A percentile compares a stretch with the other conserved stretches of the same genome.
Evolutionary conservation across 2,113 vertebrate genomes (phyloP).

Genomic region (Plecturocebus donacophilus): DNA sequence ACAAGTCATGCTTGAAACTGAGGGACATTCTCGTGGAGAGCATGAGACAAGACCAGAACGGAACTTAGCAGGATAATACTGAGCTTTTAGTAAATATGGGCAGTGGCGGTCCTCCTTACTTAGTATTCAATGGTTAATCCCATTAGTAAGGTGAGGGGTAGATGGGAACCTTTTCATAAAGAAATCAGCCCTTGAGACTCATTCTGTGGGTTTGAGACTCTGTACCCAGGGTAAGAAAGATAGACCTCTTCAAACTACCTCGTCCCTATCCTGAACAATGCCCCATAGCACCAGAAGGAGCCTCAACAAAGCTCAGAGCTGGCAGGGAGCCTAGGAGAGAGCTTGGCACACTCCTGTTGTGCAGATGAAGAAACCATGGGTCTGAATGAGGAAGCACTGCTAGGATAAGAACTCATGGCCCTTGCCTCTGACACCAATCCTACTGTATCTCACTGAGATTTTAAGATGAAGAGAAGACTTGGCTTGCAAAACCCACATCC

Average conservation of each 20-base stretch:
- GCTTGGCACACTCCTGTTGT: neutral
- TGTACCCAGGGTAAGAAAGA: neutral
- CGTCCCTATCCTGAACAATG: neutral
- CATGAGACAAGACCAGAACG: neutral
- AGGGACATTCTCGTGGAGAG: neutral
- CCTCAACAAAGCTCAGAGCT: too few species aligned
- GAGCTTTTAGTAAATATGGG: neutral
- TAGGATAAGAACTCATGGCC: neutral
- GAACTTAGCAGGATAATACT: fast-evolving
- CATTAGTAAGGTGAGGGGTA: neutral
- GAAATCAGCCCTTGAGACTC: neutral
- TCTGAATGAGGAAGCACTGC: neutral
- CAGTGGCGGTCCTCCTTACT: too few species aligned
- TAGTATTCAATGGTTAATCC: neutral
- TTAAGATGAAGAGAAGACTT: fast-evolving
- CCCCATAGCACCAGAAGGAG: neutral
- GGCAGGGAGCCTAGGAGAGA: neutral
- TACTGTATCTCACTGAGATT: neutral
- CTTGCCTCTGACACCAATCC: neutral
- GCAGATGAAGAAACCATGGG: neutral
- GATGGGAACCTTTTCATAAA: neutral
- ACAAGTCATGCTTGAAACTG: neutral
- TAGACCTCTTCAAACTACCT: neutral
- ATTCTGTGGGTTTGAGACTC: neutral
- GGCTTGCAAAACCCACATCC: too few species aligned